Conservation (phyloP, 2,888 invertebrate species). For the Andrena haemorrhoa region DNA sequence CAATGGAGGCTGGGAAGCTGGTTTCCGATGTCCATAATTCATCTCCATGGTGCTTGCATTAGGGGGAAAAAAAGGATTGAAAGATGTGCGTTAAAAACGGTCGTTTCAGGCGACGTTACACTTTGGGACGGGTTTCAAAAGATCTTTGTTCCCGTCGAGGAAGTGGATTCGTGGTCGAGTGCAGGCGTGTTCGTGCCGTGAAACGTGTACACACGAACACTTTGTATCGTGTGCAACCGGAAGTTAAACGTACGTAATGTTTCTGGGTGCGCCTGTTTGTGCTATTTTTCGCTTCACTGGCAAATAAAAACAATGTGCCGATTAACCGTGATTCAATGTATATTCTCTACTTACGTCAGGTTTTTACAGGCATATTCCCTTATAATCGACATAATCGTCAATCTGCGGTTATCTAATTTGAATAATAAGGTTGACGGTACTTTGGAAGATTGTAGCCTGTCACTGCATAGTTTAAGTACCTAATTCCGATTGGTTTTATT, state of each 20-base stretch:
- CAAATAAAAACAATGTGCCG: slow-evolving; percentile 81
- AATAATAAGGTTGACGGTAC: background rate
- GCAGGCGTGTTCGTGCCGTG: slow-evolving; percentile 51
- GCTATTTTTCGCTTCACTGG: slow-evolving; percentile 84
- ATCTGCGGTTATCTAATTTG: background rate
- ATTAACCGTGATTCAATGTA: slow-evolving; percentile 45
- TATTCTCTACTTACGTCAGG: background rate
- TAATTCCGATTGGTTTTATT: background rate
- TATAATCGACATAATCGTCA: background rate
- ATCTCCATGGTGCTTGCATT: slow-evolving; percentile 7
- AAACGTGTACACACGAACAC: slow-evolving; percentile 48
- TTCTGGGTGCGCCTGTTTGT: slow-evolving; percentile 80
- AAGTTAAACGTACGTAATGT: slow-evolving; percentile 80
- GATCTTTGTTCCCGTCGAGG: slow-evolving; percentile 82
- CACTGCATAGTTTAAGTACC: background rate
- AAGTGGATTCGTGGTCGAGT: slow-evolving; percentile 75
- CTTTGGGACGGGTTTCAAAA: slow-evolving; percentile 81
- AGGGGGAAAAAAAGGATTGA: slow-evolving; percentile 47
- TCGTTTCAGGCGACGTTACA: slow-evolving; percentile 76
- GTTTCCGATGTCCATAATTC: slow-evolving; percentile 10
- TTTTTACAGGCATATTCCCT: background rate
- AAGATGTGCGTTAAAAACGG: slow-evolving; percentile 69
- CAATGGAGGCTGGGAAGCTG: background rate
- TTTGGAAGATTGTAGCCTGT: background rate
- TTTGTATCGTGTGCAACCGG: slow-evolving; percentile 71